A percentile compares a stretch with the other conserved stretches of the same genome.
These are phyloP conservation scores for Vespertilio murinus DNA, from an alignment of 2,797 vertebrate species.

Conservation along the genomic window DNA sequence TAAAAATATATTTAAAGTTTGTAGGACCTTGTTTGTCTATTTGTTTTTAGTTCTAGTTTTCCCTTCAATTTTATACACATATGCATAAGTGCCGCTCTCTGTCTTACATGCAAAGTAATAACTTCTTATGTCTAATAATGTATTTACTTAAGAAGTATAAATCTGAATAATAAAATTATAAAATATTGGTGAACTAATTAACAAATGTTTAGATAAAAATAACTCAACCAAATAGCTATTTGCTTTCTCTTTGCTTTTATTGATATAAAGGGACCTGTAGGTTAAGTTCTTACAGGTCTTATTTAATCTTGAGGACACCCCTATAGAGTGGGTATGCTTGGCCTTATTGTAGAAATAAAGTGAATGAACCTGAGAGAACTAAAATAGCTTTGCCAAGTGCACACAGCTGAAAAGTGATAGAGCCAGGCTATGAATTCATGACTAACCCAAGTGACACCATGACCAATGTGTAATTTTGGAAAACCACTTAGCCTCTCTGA, in stretches of 20 bases:
- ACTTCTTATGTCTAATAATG: background rate
- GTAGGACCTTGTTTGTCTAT: background rate
- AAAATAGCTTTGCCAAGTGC: background rate
- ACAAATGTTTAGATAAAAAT: background rate
- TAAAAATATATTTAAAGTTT: slow-evolving; percentile 30
- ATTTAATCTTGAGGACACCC: background rate
- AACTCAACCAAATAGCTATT: background rate
- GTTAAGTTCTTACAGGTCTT: background rate
- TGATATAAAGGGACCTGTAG: background rate
- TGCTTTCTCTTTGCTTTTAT: background rate
- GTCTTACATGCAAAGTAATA: background rate
- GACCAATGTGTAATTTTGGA: background rate
- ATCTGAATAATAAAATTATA: background rate
- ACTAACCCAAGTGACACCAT: background rate
- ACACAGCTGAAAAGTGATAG: background rate
- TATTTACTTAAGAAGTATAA: slow-evolving; percentile 27
- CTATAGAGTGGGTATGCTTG: background rate
- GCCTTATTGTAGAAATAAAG: background rate
- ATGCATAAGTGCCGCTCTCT: background rate
- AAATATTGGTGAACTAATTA: background rate
- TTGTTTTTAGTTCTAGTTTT: background rate
- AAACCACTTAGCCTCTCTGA: background rate
- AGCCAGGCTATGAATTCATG: background rate
- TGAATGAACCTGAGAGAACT: background rate
- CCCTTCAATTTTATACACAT: background rate